phyloP scores from a whole-genome alignment of 2,888 invertebrate species.

The Synanthedon formicaeformis region DNA sequence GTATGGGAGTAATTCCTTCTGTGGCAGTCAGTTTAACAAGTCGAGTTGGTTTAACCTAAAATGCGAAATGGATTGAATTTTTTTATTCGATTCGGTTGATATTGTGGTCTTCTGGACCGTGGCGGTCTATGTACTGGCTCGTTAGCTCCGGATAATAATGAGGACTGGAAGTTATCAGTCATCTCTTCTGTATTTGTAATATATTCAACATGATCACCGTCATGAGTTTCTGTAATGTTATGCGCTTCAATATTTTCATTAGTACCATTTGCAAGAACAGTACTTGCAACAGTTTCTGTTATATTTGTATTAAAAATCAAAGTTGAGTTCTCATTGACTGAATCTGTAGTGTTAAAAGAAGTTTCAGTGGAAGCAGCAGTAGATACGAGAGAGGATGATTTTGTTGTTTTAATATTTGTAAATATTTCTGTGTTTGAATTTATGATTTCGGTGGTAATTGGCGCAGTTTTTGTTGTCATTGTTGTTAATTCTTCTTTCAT shows the following conservation, averaged over 20 bases:
- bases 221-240: slow-evolving; percentile 1
- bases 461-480: not conserved
- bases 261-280: not conserved
- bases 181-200: slow-evolving; percentile 24
- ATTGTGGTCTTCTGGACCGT: slow-evolving; percentile 48
- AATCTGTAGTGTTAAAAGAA: not conserved
- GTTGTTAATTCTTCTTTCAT: not conserved
- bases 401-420: not conserved
- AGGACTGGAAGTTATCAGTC: slow-evolving; percentile 52
- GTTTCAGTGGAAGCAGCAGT: not conserved
- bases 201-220: slow-evolving; percentile 11
- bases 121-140: slow-evolving; percentile 53
- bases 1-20: slow-evolving; percentile 29
- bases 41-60: slow-evolving; percentile 38
- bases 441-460: not conserved
- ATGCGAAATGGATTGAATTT: slow-evolving; percentile 65
- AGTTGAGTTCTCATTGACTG: not conserved
- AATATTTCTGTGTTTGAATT: not conserved
- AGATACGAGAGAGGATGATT: not conserved
- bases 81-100: slow-evolving; percentile 36
- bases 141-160: slow-evolving; percentile 53
- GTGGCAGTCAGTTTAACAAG: slow-evolving; percentile 28
- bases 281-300: not conserved
- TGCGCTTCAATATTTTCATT: slow-evolving; percentile 1
- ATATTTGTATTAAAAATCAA: not conserved